phyloP scores from a whole-genome alignment of 1,140 invertebrate species.

The Acromyrmex heyeri region DNA sequence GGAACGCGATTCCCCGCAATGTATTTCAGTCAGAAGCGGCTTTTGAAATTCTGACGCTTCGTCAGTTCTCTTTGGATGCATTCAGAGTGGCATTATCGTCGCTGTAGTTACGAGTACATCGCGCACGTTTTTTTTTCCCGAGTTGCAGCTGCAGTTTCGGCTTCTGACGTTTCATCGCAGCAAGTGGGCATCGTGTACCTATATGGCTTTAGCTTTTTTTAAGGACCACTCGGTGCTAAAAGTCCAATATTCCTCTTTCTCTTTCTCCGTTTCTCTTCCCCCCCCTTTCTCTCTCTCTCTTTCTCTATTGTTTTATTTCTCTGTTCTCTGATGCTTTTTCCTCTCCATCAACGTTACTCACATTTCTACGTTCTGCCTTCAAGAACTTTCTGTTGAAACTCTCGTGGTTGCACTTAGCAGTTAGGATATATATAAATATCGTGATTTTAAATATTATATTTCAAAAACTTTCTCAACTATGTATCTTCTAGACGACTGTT shows the following conservation, averaged over 20 bases:
- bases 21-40: conserved; percentile 75
- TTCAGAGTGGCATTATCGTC: conserved; percentile 78
- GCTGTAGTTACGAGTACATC: conserved; percentile 74
- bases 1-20: conserved; percentile 73
- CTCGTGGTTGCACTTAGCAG: conserved; percentile 39
- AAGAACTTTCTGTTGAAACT: conserved; percentile 55
- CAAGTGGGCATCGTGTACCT: conserved; percentile 74
- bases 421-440: conserved; percentile 19
- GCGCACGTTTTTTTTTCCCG: conserved; percentile 38
- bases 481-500: background rate
- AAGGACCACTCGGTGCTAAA: conserved; percentile 77
- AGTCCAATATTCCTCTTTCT: conserved; percentile 72
- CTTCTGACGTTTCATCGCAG: conserved; percentile 76
- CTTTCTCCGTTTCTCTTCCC: background rate
- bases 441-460: conserved; percentile 46
- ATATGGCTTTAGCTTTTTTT: conserved; percentile 65
- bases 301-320: background rate
- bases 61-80: conserved; percentile 78
- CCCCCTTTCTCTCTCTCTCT: background rate
- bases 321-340: conserved; percentile 41
- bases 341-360: conserved; percentile 50
- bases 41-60: conserved; percentile 79
- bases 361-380: conserved; percentile 47
- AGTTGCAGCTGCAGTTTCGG: conserved; percentile 68
- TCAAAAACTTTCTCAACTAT: conserved; percentile 7